phyloP scores from a whole-genome alignment of 2,113 vertebrate genomes.

The Tauraco erythrolophus region DNA sequence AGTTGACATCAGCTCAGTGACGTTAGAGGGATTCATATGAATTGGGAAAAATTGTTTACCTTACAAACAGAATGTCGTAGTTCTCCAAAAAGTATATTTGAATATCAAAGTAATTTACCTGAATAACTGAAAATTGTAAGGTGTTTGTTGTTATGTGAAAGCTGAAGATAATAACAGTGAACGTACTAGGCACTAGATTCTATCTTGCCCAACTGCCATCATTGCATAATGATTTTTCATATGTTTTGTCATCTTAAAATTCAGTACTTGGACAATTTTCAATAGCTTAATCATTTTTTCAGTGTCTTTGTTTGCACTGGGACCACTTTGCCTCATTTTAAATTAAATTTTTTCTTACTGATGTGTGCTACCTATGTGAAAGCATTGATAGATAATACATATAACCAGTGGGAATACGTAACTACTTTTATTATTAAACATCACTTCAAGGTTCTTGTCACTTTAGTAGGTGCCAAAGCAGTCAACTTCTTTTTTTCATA shows the following conservation, averaged over 20 bases:
- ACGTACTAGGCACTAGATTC: neutral
- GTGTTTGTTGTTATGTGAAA: neutral
- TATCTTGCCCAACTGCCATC: neutral
- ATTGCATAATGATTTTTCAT: neutral
- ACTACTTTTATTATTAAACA: neutral
- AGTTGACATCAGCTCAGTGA: neutral
- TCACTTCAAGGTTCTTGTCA: neutral
- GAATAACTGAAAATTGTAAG: neutral
- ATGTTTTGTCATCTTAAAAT: neutral
- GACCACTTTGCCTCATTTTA: neutral
- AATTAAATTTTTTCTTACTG: neutral
- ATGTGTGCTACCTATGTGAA: neutral
- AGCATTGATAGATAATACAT: neutral
- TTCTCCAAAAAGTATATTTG: neutral
- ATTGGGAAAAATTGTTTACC: neutral
- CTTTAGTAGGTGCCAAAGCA: neutral
- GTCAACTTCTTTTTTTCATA: neutral
- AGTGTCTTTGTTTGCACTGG: neutral
- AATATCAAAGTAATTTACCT: neutral
- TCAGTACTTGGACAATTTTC: neutral
- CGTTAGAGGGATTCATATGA: neutral
- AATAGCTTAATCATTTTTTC: conserved; percentile 8
- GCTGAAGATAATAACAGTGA: neutral
- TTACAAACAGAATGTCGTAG: neutral
- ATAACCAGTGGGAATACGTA: neutral